These are phyloP conservation scores for Bilobella aurantiaca DNA, from an alignment of 1,140 invertebrate species.

Conservation along the genomic window DNA sequence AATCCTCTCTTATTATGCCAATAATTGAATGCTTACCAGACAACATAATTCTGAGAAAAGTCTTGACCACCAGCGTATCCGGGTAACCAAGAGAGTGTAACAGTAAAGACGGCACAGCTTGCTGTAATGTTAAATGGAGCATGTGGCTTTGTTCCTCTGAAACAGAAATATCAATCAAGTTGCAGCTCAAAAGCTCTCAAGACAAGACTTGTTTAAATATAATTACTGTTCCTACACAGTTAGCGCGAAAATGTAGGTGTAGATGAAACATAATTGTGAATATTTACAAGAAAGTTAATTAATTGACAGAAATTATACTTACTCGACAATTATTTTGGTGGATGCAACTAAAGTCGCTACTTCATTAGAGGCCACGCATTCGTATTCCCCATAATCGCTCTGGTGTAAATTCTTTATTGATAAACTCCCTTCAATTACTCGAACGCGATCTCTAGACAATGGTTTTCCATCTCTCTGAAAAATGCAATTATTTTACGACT, in stretches of 20 bases:
- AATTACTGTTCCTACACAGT: no score
- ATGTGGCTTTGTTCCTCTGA: constrained; percentile 76
- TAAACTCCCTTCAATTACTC: constrained; percentile 72
- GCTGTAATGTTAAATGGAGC: constrained; percentile 88
- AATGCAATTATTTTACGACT: no score
- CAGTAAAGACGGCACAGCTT: constrained; percentile 73
- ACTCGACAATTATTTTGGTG: constrained; percentile 80
- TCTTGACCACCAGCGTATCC: constrained; percentile 81
- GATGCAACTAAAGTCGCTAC: constrained; percentile 81
- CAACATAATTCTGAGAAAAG: constrained; percentile 85
- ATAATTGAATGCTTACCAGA: constrained; percentile 47
- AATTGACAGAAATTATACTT: not conserved
- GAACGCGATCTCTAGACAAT: constrained; percentile 65
- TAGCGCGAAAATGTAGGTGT: no score
- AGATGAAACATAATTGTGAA: no score
- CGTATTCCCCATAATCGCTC: constrained; percentile 81
- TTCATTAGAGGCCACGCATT: constrained; percentile 88
- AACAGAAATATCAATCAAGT: no score
- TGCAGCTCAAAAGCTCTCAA: no score
- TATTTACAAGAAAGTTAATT: not conserved
- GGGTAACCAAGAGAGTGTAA: constrained; percentile 81
- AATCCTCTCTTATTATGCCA: no score
- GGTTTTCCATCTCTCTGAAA: constrained; percentile 63
- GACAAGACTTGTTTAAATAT: no score
- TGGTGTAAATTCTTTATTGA: constrained; percentile 77